Base-by-base conservation (phyloP, 2,797 vertebrate genomes). In the Malacoraja senta region DNA sequence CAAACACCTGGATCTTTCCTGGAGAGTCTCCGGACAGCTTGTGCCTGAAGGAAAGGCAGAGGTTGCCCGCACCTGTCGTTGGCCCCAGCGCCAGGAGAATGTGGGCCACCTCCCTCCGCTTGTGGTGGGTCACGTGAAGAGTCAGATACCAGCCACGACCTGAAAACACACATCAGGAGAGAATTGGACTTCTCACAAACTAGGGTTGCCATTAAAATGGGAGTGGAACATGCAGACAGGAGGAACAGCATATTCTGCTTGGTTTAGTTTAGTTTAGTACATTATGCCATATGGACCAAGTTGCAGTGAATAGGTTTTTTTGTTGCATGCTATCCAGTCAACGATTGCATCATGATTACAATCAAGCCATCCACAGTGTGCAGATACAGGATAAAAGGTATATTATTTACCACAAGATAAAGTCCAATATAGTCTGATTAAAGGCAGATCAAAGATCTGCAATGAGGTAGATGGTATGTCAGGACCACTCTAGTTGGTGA, bases 21-120 rank as follows among this genome's bases (percentile, higher is more conserved):
- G 98, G 96, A 32, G 97, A 97, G 94, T 97, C 96, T 0, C 98
- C 97, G 0, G 97, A 96, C 94, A 99, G 96, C 94, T 97, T 98
- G 95, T 99, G 98, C 93, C 97, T 96, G 93, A 99, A 99, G 0
- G 98, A 98, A 94, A 99, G 95, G 94, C 99, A 99, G 94, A 99
- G 94, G 94, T 98, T 97, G 0, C 97, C 96, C 0, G 96, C 95
- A 4, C 96, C 96, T 97, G 96, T 96, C 93, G 95, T 91, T 17
- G 95, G 96, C 1, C 95, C 96, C 83, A 99, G 95, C 0, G 97
- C 98, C 29, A 99, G 97, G 94, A 98, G 95, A 90, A 99, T 96
- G 93, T 98, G 97, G 0, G 98, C 98, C 0, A 94, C 97, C 86
- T 96, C 96, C n/a, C 97, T 98, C 0, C 94, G 97, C 38, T 97